Conservation (phyloP, 2,797 vertebrate species). For the Lithobates pipiens region DNA sequence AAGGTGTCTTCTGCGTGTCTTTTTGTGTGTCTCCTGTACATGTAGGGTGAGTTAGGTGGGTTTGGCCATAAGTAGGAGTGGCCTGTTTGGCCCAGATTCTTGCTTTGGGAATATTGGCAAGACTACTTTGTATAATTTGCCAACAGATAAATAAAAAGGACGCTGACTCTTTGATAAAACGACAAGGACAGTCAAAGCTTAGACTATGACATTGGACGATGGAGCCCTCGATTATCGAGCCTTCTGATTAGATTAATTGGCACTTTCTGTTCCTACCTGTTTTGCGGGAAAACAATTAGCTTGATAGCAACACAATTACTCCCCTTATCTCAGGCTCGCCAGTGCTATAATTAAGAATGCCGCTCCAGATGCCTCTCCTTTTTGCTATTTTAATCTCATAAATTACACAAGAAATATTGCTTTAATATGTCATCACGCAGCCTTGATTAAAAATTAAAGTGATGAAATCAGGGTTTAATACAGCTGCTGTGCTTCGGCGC, state of each 20-base stretch:
- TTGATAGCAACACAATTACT: conserved; percentile 76
- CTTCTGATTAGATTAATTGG: conserved; percentile 66
- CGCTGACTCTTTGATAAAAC: neutral
- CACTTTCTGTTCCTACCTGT: conserved; percentile 69
- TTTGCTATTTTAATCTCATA: conserved; percentile 72
- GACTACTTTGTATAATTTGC: neutral
- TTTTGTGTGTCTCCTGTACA: too few species aligned
- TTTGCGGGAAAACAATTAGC: conserved; percentile 75
- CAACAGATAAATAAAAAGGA: neutral
- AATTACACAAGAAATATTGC: conserved; percentile 72
- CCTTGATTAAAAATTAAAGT: conserved; percentile 70
- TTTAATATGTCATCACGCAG: conserved; percentile 71
- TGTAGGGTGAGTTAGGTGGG: neutral
- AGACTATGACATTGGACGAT: neutral
- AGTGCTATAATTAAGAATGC: conserved; percentile 73
- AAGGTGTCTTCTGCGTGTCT: too few species aligned
- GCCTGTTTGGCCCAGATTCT: too few species aligned
- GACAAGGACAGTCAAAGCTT: neutral
- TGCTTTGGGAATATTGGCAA: neutral
- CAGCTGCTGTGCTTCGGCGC: conserved; percentile 66
- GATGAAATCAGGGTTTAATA: conserved; percentile 72
- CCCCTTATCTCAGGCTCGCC: conserved; percentile 70
- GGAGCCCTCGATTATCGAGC: neutral
- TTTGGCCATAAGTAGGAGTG: too few species aligned
- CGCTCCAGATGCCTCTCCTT: conserved; percentile 66